Evolutionary conservation across 2,113 vertebrate genomes (phyloP), one percentile per base, ranked within the genome.

Genomic region (Charadrius vociferus): DNA sequence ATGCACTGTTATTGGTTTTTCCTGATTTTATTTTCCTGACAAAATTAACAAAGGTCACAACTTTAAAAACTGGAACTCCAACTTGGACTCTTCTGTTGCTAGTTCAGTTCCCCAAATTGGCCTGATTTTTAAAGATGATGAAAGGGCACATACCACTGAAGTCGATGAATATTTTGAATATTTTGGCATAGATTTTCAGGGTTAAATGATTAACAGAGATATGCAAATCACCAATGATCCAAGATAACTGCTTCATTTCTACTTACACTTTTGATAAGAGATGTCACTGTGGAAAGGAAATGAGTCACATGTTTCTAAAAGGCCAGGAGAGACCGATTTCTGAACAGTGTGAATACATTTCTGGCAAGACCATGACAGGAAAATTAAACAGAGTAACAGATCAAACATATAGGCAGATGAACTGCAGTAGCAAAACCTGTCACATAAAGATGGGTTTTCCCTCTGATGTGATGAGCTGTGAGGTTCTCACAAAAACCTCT

Each of bases 221-320:
- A 85, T 82, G 70, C 50, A 97, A 95, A 97, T 85, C 45, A 77
- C 10, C 24, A 58, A 73, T 77, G 70, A 91, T 85, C 58, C 78
- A 68, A 85, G 81, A 94, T 93, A 93, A 91, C 66, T 61, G 41
- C 22, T 89, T 87, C 62, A 68, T 75, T 91, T 95, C 62, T 93
- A 71, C 62, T 90, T 92, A 43, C 10, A 17, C 26, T 58, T 93
- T 83, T 14, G 41, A 80, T 65, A 55, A 93, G 36, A 80, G 70
- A 50, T 73, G 66, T 79, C 88, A 97, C 45, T 0, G 1, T 82
- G 27, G 58, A 85, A 84, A 93, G 84, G 86, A 97, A 95, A 80
- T 93, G 84, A 96, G 62, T 94, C 91, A 94, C 49, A 41, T 79
- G 55, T 72, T 89, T 92, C 74, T 88, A 72, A 95, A 81, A 96